Conservation (phyloP, 1,140 invertebrate species). For the Brachystomella parvula region DNA sequence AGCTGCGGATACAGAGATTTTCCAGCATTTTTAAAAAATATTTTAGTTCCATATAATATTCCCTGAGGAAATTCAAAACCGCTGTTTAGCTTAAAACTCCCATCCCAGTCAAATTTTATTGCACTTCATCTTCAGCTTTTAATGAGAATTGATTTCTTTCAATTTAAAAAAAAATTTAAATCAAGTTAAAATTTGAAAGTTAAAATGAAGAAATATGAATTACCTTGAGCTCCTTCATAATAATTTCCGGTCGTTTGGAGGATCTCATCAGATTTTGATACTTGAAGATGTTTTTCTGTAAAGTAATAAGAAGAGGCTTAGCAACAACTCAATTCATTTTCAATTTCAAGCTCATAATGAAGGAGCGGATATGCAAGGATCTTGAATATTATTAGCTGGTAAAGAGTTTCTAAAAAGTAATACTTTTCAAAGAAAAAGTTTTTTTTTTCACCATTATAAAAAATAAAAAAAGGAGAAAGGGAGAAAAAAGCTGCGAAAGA, state of each 20-base stretch:
- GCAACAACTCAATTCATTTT: neutral
- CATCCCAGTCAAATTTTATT: too few species aligned
- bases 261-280: conserved; percentile 62
- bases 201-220: conserved; percentile 32
- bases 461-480: conserved; percentile 2
- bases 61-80: too few species aligned
- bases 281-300: conserved; percentile 68
- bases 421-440: neutral
- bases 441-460: neutral
- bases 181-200: neutral
- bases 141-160: neutral
- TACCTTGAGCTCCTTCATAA: conserved; percentile 72
- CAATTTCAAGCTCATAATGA: neutral
- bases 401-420: too few species aligned
- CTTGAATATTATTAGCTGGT: neutral
- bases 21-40: too few species aligned
- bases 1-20: too few species aligned
- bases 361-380: neutral
- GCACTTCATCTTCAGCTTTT: too few species aligned
- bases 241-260: conserved; percentile 61
- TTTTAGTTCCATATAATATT: too few species aligned
- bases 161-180: neutral
- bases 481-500: too few species aligned
- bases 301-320: conserved; percentile 21
- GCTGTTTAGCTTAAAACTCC: too few species aligned